Percentiles rank a stretch among this genome's conserved stretches.
Evolutionary conservation across 2,797 vertebrate species (phyloP).

Genomic region (Momotus momota): DNA sequence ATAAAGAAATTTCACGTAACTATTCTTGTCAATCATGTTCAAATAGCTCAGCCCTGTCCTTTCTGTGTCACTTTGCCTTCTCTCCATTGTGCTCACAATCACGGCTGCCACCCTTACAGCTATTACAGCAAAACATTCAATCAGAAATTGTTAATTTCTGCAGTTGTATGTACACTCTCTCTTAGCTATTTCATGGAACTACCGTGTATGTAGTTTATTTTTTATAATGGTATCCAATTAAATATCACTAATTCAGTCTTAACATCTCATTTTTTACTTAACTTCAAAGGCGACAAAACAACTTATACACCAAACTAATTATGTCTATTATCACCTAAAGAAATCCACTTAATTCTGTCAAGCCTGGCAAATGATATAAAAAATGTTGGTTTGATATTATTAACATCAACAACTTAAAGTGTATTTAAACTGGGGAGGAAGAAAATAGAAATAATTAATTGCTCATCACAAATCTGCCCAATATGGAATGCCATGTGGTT

Average conservation of each 20-base stretch:
- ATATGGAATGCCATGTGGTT: slow-evolving; percentile 72
- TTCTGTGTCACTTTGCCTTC: slow-evolving; percentile 9
- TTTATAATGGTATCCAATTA: slow-evolving; percentile 65
- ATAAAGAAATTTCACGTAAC: slow-evolving; percentile 65
- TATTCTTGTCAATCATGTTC: slow-evolving; percentile 70
- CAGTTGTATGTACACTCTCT: neutral
- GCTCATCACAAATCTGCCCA: slow-evolving; percentile 72
- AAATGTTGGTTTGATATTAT: slow-evolving; percentile 51
- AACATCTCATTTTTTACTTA: slow-evolving; percentile 62
- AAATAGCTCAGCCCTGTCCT: slow-evolving; percentile 40
- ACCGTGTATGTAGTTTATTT: slow-evolving; percentile 2
- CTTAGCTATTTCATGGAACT: slow-evolving; percentile 25
- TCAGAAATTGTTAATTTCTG: slow-evolving; percentile 48
- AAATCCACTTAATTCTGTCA: slow-evolving; percentile 68
- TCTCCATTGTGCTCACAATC: slow-evolving; percentile 1
- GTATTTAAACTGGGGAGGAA: slow-evolving; percentile 50
- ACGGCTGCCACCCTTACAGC: neutral
- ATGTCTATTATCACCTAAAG: slow-evolving; percentile 68
- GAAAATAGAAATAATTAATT: slow-evolving; percentile 77
- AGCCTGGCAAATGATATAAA: slow-evolving; percentile 58
- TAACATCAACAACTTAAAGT: slow-evolving; percentile 55
- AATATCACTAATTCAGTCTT: slow-evolving; percentile 53
- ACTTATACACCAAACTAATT: slow-evolving; percentile 72
- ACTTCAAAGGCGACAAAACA: slow-evolving; percentile 34
- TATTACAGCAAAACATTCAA: slow-evolving; percentile 40